Base-by-base conservation (phyloP, 2,113 vertebrate species). In the Cisticola juncidis region DNA sequence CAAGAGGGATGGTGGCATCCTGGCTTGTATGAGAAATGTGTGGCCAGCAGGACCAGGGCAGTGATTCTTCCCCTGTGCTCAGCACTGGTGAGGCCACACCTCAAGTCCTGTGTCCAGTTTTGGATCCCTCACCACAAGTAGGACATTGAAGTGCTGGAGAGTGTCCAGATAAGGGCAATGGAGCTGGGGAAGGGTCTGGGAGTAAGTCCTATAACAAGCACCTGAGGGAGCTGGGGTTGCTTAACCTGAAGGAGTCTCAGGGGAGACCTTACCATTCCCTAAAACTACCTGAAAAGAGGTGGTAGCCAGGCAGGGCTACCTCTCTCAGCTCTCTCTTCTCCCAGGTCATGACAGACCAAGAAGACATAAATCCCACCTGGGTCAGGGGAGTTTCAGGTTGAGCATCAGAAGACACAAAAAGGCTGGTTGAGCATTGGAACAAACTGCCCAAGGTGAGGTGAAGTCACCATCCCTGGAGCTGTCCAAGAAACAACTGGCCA, bases 141-240 rank as follows among this genome's bases (percentile, higher is more conserved):
- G 23, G 36, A 58, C 20, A 11, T 20, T 11, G 38, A 64, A 6
- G 9, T 58, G 26, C n/a, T 73, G 23, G 20, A 86, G 12, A 0
- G 0, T 11, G 33, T 42, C 13, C 44, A 62, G 2, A 73, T 36
- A 86, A 56, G 9, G 11, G 6, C 26, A 58, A 35, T 0, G 0
- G 47, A 53, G 15, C 14, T 68, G 60, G 13, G 33, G 48, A 81
- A 7, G 20, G 15, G 4, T 57, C 36, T 72, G 2, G 22, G 12
- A 0, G 8, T 19, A 56, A 35, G 8, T 9, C 15, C 2, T 5
- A 2, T 19, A 40, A n/a, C 6, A 23, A 57, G 10, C 0, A 2
- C 16, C 16, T 77, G 16, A 33, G 5, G 5, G 16, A 81, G 5
- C 7, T 72, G 47, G 28, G 5, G 5, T 6, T 66, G 16, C 23